phyloP scores from a whole-genome alignment of 2,888 invertebrate species.

The Crossocerus cetratus region DNA sequence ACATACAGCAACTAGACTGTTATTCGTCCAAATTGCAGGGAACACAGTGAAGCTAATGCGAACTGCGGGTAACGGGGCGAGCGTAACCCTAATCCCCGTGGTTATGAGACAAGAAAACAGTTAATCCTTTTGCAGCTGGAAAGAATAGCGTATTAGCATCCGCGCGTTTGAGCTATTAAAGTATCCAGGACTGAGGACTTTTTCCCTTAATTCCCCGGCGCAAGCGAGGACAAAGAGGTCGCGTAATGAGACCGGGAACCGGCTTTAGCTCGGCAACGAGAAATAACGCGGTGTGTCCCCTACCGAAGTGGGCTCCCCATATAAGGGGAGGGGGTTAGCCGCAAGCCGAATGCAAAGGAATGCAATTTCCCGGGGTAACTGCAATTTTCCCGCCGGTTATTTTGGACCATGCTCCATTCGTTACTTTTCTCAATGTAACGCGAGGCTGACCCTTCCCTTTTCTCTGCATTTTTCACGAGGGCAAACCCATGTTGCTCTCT shows the following conservation, averaged over 20 bases:
- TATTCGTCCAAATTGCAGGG: too few relatives aligned
- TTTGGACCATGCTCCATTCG: conserved; percentile 15
- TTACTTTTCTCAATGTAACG: conserved; percentile 5
- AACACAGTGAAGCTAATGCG: background rate
- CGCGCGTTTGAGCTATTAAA: background rate
- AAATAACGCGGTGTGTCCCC: conserved; percentile 29
- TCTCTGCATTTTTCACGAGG: background rate
- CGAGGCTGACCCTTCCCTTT: background rate
- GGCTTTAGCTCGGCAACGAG: conserved; percentile 8
- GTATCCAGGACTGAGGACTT: background rate
- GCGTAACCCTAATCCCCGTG: too few relatives aligned
- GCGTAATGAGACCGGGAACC: conserved; percentile 17
- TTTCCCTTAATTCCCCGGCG: conserved; percentile 17
- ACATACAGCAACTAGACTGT: too few relatives aligned
- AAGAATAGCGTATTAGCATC: too few relatives aligned
- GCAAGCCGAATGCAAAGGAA: conserved; percentile 39
- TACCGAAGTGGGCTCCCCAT: background rate
- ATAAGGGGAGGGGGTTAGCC: conserved; percentile 4
- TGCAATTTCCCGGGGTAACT: conserved; percentile 50
- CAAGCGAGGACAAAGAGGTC: conserved; percentile 14
- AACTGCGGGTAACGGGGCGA: too few relatives aligned
- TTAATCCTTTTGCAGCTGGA: background rate
- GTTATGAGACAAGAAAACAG: too few relatives aligned
- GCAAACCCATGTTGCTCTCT: background rate
- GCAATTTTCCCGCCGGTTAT: conserved; percentile 44